Base-by-base conservation (phyloP, 2,797 vertebrate genomes). In the Phoeniculus purpureus region DNA sequence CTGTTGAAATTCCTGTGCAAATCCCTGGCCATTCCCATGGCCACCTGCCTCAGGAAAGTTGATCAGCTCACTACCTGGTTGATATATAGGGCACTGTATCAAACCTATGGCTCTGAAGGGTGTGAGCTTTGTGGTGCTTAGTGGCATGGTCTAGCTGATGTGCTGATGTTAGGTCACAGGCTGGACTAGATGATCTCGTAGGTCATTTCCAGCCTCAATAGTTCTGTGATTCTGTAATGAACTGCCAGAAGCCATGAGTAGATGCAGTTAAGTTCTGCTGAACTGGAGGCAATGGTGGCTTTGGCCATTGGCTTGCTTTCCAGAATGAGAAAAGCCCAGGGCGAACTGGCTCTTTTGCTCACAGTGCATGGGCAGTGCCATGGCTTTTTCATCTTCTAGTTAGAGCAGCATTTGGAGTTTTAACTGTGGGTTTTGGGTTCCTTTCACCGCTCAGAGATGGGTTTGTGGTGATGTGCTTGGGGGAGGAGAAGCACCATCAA, bases 21-120 rank as follows among this genome's bases (percentile, higher is more conserved):
- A 92, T 92, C 95, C 91, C 91, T 86, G 71, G 50, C 80, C 60
- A 91, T 95, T 93, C 74, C 60, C 77, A 76, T 59, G 80, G 80
- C 80, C 85, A 95, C 82, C 82, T 94, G 91, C 80, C 45, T 89
- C 0, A 0, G 47, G 54, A n/a, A 81, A 70, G 70, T 91, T 95
- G 87, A 81, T 92, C 93, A 73, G 70, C 45, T 89, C 31, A 21
- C 65, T 61, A 65, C 75, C 67, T 75, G 17, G 62, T 76, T 94
- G 89, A 94, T 96, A 52, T 47, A 93, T 48, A 48, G 72, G 73
- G 34, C 65, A 87, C 27, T n/a, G 52, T 54, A 81, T 82, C 83
- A 93, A 89, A 80, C 29, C 70, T 80, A 25, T 70, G 92, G 12
- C 62, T 81, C 73, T 72, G 59, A 64, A 56, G 62, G 66, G 50